Conservation (phyloP, 1,140 invertebrate species). For the Lordiphosa mommai region DNA sequence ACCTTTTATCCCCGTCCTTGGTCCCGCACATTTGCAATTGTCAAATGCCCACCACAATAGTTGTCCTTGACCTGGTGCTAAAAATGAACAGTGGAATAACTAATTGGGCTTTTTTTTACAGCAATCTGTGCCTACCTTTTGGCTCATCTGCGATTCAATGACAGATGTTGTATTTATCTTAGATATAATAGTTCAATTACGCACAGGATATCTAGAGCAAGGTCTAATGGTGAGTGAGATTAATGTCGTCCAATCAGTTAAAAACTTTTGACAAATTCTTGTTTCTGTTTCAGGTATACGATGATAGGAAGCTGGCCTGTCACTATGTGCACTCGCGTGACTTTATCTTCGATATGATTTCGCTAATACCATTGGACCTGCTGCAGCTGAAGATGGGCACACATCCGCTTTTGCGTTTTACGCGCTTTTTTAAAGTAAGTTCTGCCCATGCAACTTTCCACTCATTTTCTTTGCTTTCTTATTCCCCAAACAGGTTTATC, state of each 20-base stretch:
- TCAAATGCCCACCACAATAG: constrained; percentile 45
- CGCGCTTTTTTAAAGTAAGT: constrained; percentile 88
- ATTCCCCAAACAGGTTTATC: constrained; percentile 85
- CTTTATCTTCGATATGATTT: constrained; percentile 91
- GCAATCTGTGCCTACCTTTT: constrained; percentile 85
- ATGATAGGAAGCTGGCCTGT: constrained; percentile 91
- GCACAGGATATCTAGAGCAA: constrained; percentile 97
- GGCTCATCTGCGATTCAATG: constrained; percentile 90
- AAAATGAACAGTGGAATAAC: constrained; percentile 20
- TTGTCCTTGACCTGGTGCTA: constrained; percentile 54
- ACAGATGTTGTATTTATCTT: constrained; percentile 92
- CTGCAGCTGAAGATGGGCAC: constrained; percentile 89
- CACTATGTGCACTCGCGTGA: constrained; percentile 93
- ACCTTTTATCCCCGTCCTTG: constrained; percentile 36
- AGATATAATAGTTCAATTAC: constrained; percentile 93
- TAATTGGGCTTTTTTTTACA: constrained; percentile 62
- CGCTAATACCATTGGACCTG: constrained; percentile 92
- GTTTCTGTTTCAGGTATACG: constrained; percentile 83
- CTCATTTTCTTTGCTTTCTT: background rate
- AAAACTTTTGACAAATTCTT: background rate
- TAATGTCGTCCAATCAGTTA: background rate
- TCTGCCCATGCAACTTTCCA: background rate
- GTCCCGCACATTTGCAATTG: constrained; percentile 42
- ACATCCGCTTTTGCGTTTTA: constrained; percentile 90
- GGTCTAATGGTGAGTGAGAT: constrained; percentile 93